Evolutionary conservation across 2,797 vertebrate species (phyloP).

Genomic region (Anas bernieri): DNA sequence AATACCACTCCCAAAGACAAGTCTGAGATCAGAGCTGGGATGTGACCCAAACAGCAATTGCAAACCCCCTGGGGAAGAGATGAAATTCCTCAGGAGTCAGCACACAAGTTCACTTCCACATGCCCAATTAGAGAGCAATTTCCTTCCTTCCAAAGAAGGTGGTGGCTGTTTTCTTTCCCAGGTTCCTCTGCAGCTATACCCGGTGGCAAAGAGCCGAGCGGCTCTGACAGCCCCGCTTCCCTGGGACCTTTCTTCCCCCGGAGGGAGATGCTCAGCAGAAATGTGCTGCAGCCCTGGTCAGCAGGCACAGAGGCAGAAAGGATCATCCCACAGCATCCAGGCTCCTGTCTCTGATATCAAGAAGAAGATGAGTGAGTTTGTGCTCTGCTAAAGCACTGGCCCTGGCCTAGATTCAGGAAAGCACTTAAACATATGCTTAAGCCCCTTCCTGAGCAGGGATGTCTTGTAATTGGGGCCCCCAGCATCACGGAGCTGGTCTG

Average conservation of each 20-base stretch:
- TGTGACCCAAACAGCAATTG: constrained; percentile 45
- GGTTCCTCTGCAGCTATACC: background rate
- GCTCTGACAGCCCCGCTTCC: background rate
- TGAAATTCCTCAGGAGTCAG: constrained; percentile 38
- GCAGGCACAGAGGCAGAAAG: background rate
- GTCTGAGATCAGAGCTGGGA: constrained; percentile 25
- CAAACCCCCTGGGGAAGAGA: background rate
- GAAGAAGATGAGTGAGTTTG: background rate
- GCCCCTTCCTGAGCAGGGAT: background rate
- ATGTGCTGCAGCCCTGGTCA: background rate
- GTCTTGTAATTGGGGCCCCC: background rate
- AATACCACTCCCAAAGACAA: constrained; percentile 47
- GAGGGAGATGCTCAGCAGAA: background rate
- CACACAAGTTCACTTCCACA: constrained; percentile 46
- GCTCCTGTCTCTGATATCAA: rapidly evolving
- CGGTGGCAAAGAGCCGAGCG: background rate
- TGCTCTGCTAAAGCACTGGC: background rate
- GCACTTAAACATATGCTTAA: background rate
- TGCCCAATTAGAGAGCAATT: background rate
- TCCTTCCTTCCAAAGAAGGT: constrained; percentile 3
- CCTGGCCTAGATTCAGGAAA: constrained; percentile 21
- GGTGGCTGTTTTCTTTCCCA: background rate
- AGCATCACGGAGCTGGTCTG: rapidly evolving
- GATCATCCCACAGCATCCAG: background rate
- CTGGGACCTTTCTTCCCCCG: background rate